Evolutionary conservation across 2,888 invertebrate species (phyloP), one percentile per base, ranked within the genome.

Genomic region (Sarcophaga variegata): DNA sequence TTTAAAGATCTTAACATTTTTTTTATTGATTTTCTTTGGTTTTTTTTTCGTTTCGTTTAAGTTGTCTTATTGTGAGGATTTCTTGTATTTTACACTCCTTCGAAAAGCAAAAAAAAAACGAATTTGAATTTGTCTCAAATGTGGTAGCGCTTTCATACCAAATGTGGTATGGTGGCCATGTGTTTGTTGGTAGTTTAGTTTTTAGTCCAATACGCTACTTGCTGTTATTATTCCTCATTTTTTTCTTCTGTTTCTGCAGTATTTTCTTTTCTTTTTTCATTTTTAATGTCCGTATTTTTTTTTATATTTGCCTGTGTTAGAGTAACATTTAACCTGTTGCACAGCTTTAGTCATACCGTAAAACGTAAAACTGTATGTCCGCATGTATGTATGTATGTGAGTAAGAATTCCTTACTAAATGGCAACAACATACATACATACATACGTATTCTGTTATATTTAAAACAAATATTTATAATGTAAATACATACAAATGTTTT

Each of bases 321-420:
- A 60, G 66, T 82, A 82, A 82, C 82, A 76, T 82, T 81, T 81
- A 85, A 82, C 82, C 82, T 85, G 78, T 66, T 79, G 72, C 72
- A 59, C 69, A 74, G 74, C 79, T 83, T 75, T 64, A 75, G 63
- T 59, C 45, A 74, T 59, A 69, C 78, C 78, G 67, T 67, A 78
- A 37, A 62, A 66, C 66, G n/a, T 66, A 77, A 63, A 54, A 54
- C 12, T 54, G 17, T 17, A 54, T 17, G 54, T 54, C 54, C 12
- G 54, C 5, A 54, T 54, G 17, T 1, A 59, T 59, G n/a, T 2
- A 17, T 59, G n/a, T n/a, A 59, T 14, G 54, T 54, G 5, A 14
- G 12, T 54, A 54, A 54, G 54, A 54, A 54, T 54, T 54, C 54
- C 17, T 54, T 54, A 54, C 54, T 14, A 54, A 54, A 54, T 17